Conservation (phyloP, 1,140 invertebrate species). For the Pseudomyrmex cubaensis region DNA sequence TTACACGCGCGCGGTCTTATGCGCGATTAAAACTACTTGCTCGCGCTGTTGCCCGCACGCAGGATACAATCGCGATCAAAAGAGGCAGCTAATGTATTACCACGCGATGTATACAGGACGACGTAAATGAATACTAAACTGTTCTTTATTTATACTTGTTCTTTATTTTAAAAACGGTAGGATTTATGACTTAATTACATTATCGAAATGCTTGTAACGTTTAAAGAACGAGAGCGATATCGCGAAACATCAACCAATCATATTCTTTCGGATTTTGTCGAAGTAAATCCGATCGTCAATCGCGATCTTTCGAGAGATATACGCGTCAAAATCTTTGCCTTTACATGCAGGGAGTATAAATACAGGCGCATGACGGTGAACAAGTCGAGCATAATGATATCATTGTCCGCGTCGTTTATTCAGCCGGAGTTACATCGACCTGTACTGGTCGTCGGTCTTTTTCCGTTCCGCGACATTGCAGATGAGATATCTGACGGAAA, state of each 20-base stretch:
- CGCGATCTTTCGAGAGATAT: no score
- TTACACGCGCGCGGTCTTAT: neutral
- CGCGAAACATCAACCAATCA: neutral
- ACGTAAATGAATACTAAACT: neutral
- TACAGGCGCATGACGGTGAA: slow-evolving; percentile 1
- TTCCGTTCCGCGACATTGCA: neutral
- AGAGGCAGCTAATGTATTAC: slow-evolving; percentile 53
- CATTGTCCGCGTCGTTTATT: slow-evolving; percentile 45
- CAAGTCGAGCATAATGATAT: slow-evolving; percentile 31
- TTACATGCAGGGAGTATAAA: no score
- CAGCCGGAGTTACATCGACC: neutral
- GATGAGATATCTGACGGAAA: slow-evolving; percentile 11
- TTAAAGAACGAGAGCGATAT: neutral
- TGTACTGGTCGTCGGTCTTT: neutral
- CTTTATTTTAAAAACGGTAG: neutral
- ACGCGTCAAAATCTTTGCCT: neutral
- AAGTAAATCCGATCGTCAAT: neutral
- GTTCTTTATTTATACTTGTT: neutral
- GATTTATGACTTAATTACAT: neutral
- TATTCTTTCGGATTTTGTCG: neutral
- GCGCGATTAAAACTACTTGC: slow-evolving; percentile 47
- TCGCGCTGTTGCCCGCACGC: neutral
- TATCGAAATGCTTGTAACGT: neutral
- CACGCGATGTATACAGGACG: slow-evolving; percentile 25
- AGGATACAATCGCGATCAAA: slow-evolving; percentile 47